Evolutionary conservation across 2,797 vertebrate species (phyloP).

Genomic region (Artibeus lituratus): DNA sequence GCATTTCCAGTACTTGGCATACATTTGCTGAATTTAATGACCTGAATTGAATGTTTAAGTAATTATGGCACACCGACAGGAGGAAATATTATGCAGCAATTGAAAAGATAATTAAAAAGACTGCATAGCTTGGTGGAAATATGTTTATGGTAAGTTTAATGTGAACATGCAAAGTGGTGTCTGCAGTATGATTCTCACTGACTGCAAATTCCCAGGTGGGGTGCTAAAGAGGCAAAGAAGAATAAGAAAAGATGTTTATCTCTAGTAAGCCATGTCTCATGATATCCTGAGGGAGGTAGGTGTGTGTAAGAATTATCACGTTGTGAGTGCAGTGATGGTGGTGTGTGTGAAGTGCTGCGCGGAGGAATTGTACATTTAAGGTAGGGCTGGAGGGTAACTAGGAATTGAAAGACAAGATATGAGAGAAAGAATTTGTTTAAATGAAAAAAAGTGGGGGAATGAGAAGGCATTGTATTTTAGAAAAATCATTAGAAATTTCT

Average conservation of each 20-base stretch:
- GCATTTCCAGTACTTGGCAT: not conserved
- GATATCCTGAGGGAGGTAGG: not conserved
- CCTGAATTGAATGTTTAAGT: slow-evolving; percentile 65
- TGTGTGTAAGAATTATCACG: not conserved
- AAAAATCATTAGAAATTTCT: not conserved
- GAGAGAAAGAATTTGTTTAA: not conserved
- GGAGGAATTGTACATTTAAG: not conserved
- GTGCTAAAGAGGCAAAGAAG: slow-evolving; percentile 33
- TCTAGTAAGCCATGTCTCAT: not conserved
- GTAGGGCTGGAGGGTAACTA: not conserved
- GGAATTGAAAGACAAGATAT: not conserved
- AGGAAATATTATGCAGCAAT: slow-evolving; percentile 69
- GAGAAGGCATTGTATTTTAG: not conserved
- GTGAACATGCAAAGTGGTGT: slow-evolving; percentile 45
- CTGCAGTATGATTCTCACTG: slow-evolving; percentile 36
- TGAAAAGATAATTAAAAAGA: slow-evolving; percentile 70
- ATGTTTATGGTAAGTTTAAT: slow-evolving; percentile 55
- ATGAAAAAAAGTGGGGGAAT: not conserved
- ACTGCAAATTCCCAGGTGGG: slow-evolving; percentile 5
- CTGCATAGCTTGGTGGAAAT: not conserved
- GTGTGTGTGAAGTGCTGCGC: not conserved
- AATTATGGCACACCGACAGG: slow-evolving; percentile 64
- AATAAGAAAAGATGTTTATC: not conserved
- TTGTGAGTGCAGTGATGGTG: not conserved
- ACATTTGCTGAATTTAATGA: slow-evolving; percentile 59